Base-by-base conservation (phyloP, 2,797 vertebrate species). In the Myotis findleyi region DNA sequence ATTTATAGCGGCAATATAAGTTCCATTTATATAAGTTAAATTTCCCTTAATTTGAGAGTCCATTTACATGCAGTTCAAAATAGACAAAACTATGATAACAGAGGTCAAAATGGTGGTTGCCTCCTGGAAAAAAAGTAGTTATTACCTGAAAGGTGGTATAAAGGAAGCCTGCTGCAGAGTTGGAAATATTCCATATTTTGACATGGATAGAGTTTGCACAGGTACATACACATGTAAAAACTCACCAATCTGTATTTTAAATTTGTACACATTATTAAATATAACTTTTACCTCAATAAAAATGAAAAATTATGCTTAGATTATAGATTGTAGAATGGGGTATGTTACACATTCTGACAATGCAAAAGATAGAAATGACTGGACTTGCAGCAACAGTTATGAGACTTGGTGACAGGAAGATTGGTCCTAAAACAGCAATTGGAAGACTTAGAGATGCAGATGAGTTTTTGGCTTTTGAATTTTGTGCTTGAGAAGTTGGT, bases 11-110 rank as follows among this genome's bases (percentile, higher is more conserved):
- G 36, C 62, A 85, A 85, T 73, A 62, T 77, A 79, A 94, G 62
- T 79, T 71, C 59, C 44, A 95, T 62, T 96, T 94, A 75, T 91
- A 76, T 77, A 83, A 41, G 12, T 13, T 72, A 12, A 86, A 93
- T 94, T 91, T 91, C 64, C 51, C 89, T 89, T 88, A 92, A 76
- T 66, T 51, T 95, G 33, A 91, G 17, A 49, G 20, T 59, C 17
- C 7, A 87, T 33, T 87, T 80, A 49, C 11, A 76, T 41, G 30
- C 51, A 83, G 30, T 33, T 88, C 72, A 81, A 93, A 89, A 91
- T 10, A 95, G 55, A 82, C 66, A 83, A 73, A 86, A 88, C 47
- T 53, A 68, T 3, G n/a, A 14, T 91, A 91, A 92, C 0, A 82
- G 59, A 88, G 6, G 7, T 95, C 41, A 88, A 96, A 92, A 82